Evolutionary conservation across 1,140 invertebrate species (phyloP), one percentile per base, ranked within the genome.

Genomic region (Thaumatotibia leucotreta): DNA sequence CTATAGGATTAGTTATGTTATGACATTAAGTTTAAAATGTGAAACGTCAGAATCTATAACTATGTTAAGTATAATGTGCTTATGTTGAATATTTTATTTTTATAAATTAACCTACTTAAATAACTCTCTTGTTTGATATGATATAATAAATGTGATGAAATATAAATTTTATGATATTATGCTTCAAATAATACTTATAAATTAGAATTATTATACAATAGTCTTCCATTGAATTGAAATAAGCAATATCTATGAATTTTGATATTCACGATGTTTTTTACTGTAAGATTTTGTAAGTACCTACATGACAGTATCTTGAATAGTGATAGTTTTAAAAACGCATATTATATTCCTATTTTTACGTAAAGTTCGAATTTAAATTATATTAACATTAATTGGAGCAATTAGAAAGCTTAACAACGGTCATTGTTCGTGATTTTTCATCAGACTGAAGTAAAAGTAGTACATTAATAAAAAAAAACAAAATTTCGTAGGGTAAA

Each of bases 21-120:
- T 14, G 32, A 62, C 20, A 32, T 27, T 50, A 31, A 49, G 11
- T 65, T 22, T 65, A 33, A 31, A 31, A 27, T 54, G 31, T 70
- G 65, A 73, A 65, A 73, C 67, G 64, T 69, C 58, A 69, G 76
- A 76, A 73, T 73, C 67, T 68, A 39, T n/a, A n/a, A n/a, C n/a
- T 64, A 20, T 45, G 39, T 45, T 20, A 45, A 5, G 11, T 45
- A 45, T 45, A 45, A 17, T 61, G 24, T 63, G 70, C 68, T 70
- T 71, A 52, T 76, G 81, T 79, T 83, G 79, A 39, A 6, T 3
- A 45, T 45, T 35, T 20, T 45, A 17, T 45, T 45, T 45, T 20
- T n/a, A n/a, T n/a, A n/a, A 45, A 14, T 45, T 45, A 17, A 35
- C 33, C n/a, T 45, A 45, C 17, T 20, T 20, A 20, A 20, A 45